A percentile compares a stretch with the other conserved stretches of the same genome.
Conservation (phyloP, 2,888 invertebrate genomes). For the Parascotia fuliginaria region DNA sequence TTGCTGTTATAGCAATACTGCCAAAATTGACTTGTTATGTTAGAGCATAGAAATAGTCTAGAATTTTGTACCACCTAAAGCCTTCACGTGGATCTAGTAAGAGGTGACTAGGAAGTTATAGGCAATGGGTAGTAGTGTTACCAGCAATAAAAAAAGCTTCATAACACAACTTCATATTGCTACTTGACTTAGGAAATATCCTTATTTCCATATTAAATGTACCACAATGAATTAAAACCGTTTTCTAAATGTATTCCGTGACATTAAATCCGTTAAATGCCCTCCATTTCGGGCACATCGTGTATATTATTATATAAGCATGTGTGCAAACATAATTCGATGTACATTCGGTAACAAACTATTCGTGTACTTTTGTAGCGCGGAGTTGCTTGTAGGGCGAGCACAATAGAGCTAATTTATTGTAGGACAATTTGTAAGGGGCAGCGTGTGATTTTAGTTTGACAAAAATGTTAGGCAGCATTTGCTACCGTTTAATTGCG, state of each 20-base stretch:
- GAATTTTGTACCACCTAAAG: too few relatives aligned
- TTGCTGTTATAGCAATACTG: too few relatives aligned
- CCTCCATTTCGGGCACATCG: slow-evolving; percentile 12
- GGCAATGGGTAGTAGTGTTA: too few relatives aligned
- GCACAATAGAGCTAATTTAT: slow-evolving; percentile 68
- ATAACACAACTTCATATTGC: too few relatives aligned
- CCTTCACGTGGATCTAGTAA: too few relatives aligned
- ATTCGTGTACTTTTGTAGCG: slow-evolving; percentile 23
- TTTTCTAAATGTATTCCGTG: slow-evolving; percentile 35
- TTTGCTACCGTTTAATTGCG: too few relatives aligned
- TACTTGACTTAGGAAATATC: not conserved
- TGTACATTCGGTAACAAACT: slow-evolving; percentile 56
- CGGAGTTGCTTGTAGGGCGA: slow-evolving; percentile 45
- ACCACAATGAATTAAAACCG: slow-evolving; percentile 14
- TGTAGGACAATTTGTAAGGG: slow-evolving; percentile 23
- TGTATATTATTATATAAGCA: slow-evolving; percentile 46
- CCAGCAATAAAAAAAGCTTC: too few relatives aligned
- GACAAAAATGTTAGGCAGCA: too few relatives aligned
- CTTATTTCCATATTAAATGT: slow-evolving; percentile 3
- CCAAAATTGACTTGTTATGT: too few relatives aligned
- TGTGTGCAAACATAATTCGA: slow-evolving; percentile 76
- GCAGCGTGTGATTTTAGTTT: slow-evolving; percentile 31
- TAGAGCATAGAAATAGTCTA: too few relatives aligned
- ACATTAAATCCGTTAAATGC: slow-evolving; percentile 42
- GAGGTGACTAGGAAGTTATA: too few relatives aligned